These are phyloP conservation scores for Mormyrus lacerda DNA, from an alignment of 2,113 vertebrate species.

Conservation along the genomic window DNA sequence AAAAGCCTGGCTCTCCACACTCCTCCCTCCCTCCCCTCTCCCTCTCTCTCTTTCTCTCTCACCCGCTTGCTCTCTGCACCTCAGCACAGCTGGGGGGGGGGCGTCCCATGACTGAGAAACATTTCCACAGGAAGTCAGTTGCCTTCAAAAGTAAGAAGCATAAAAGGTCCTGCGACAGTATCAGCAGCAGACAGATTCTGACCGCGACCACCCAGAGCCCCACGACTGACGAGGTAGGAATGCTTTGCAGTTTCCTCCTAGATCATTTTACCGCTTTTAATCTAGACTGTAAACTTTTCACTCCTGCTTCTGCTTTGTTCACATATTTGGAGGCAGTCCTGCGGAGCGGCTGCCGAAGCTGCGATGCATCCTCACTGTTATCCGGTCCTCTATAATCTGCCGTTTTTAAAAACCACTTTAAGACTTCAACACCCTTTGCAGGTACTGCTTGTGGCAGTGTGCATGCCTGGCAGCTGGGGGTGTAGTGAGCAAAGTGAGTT, in stretches of 20 bases:
- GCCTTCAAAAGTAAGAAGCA: background rate
- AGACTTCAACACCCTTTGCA: background rate
- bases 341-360: background rate
- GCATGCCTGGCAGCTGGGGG: background rate
- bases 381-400: background rate
- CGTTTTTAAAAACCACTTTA: background rate
- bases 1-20: background rate
- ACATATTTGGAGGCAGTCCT: background rate
- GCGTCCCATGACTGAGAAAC: background rate
- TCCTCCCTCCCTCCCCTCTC: background rate
- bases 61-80: background rate
- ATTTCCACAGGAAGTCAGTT: conserved; percentile 8
- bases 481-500: background rate
- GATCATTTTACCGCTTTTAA: background rate
- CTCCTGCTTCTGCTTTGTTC: background rate
- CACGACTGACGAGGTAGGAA: background rate
- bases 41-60: background rate
- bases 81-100: background rate
- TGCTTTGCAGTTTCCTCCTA: background rate
- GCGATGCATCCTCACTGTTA: background rate
- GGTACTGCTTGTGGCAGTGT: background rate
- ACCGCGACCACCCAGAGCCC: background rate
- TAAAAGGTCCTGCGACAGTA: background rate
- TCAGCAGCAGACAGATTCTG: background rate
- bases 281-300: background rate